These are phyloP conservation scores for Agriopis marginaria DNA, from an alignment of 2,888 invertebrate species.

Conservation along the genomic window DNA sequence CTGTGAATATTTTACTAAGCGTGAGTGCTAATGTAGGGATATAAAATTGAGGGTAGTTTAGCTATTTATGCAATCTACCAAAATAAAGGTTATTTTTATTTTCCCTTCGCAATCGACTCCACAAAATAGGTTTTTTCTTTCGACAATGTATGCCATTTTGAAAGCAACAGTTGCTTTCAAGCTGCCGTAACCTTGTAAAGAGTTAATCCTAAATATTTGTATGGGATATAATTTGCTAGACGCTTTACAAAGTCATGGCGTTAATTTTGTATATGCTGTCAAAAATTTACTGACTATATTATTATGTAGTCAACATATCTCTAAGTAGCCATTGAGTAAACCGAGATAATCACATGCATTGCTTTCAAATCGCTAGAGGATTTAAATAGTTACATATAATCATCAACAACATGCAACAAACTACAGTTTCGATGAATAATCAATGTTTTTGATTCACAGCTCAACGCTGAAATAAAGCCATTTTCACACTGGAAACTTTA, in stretches of 20 bases:
- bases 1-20: constrained; percentile 38
- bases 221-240: no score
- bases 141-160: no score
- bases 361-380: neutral
- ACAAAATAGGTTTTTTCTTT: no score
- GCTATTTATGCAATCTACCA: neutral
- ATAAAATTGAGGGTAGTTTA: constrained; percentile 17
- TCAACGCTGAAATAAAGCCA: constrained; percentile 48
- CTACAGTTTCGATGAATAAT: constrained; percentile 4
- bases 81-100: neutral
- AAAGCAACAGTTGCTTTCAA: no score
- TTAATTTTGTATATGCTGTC: no score
- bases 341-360: neutral
- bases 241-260: no score
- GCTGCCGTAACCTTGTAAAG: no score
- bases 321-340: no score
- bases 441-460: constrained; percentile 38
- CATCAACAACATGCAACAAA: neutral
- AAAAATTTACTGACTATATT: no score
- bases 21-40: constrained; percentile 34
- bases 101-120: neutral
- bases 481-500: constrained; percentile 58
- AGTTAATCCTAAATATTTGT: no score
- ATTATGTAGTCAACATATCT: no score
- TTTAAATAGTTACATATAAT: neutral